These are phyloP conservation scores for Rhabdomys pumilio DNA, from an alignment of 2,797 vertebrate genomes.

Conservation along the genomic window DNA sequence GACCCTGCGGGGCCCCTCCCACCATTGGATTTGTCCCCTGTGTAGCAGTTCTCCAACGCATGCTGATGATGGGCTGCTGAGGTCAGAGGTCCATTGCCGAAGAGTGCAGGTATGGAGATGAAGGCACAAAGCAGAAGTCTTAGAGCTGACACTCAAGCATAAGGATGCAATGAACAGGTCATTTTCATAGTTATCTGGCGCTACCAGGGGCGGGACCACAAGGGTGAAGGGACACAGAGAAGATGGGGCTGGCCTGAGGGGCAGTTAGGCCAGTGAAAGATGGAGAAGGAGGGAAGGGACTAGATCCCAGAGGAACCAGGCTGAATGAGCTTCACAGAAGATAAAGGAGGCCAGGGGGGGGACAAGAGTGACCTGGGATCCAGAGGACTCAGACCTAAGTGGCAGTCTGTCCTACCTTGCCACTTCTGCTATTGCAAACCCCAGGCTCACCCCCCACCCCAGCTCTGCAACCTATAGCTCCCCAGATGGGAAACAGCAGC, in stretches of 20 bases:
- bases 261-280: not conserved
- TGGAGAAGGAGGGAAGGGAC: too few relatives aligned
- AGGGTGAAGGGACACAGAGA: not conserved
- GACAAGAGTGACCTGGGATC: not conserved
- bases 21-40: rapidly evolving
- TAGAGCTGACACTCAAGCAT: not conserved
- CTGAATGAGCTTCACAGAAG: not conserved
- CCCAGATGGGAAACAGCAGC: not conserved
- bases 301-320: not conserved
- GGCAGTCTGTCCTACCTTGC: not conserved
- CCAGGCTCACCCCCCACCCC: not conserved
- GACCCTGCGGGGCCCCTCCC: too few relatives aligned
- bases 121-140: not conserved
- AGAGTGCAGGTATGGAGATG: not conserved
- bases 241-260: not conserved
- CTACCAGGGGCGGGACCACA: rapidly evolving
- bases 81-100: rapidly evolving
- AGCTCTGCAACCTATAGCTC: not conserved
- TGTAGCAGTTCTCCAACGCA: rapidly evolving
- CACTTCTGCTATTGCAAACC: not conserved
- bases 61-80: not conserved
- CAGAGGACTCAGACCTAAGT: not conserved
- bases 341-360: not conserved
- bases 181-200: not conserved
- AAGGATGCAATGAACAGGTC: not conserved